A percentile compares a stretch with the other conserved stretches of the same genome.
These are phyloP conservation scores for Caenorhabditis japonica DNA, from an alignment of 2,888 invertebrate species.

Conservation along the genomic window DNA sequence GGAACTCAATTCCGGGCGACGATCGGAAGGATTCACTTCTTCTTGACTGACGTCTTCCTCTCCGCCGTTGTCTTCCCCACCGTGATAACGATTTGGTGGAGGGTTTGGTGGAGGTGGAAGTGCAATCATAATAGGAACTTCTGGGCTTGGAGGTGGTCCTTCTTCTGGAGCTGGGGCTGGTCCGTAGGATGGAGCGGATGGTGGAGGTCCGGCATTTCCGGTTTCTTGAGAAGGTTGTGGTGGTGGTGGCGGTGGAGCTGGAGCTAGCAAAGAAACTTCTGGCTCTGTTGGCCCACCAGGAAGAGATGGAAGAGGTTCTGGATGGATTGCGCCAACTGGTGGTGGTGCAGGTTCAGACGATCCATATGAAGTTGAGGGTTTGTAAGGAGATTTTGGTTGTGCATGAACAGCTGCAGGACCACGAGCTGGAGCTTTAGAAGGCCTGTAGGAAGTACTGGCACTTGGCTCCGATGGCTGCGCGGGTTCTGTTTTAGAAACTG, in stretches of 20 bases:
- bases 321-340: not conserved
- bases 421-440: constrained; percentile 3
- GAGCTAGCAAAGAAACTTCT: constrained; percentile 12
- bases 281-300: not conserved
- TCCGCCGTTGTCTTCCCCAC: constrained; percentile 29
- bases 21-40: constrained; percentile 41
- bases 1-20: constrained; percentile 46
- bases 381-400: not conserved
- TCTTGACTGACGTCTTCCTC: constrained; percentile 33
- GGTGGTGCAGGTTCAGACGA: not conserved
- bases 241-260: constrained; percentile 9
- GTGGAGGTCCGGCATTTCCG: not conserved
- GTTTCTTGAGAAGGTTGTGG: constrained; percentile 2
- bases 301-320: constrained; percentile 8
- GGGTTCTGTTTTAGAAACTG: not conserved
- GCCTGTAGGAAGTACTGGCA: not conserved
- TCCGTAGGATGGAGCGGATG: constrained; percentile 7
- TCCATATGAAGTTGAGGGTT: not conserved
- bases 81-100: constrained; percentile 5
- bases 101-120: constrained; percentile 26
- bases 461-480: not conserved
- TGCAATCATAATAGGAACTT: constrained; percentile 34
- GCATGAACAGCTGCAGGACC: not conserved
- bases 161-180: constrained; percentile 10
- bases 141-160: not conserved